Evolutionary conservation across 1,140 invertebrate species (phyloP).

Genomic region (Drosophila tani): DNA sequence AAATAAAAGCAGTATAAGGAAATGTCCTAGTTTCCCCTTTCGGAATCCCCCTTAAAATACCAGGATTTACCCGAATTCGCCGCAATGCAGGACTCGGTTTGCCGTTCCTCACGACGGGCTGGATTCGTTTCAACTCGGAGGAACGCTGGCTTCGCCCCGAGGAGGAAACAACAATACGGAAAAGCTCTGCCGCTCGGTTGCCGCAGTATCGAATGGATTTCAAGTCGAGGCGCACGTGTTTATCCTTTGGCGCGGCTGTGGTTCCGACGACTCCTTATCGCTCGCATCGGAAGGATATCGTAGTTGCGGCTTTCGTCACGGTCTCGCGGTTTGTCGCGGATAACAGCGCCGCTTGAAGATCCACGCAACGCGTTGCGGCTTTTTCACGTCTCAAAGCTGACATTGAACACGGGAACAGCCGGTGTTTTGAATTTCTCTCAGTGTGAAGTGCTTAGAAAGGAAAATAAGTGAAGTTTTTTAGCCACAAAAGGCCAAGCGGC

Average conservation of each 20-base stretch:
- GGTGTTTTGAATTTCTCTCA: slow-evolving; percentile 4
- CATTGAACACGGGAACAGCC: background rate
- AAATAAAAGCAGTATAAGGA: background rate
- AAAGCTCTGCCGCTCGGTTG: slow-evolving; percentile 33
- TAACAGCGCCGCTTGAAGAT: background rate
- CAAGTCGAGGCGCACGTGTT: slow-evolving; percentile 69
- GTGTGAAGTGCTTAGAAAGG: slow-evolving; percentile 8
- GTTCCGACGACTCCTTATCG: slow-evolving; percentile 37
- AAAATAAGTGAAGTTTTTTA: slow-evolving; percentile 22
- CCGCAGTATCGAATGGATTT: slow-evolving; percentile 71
- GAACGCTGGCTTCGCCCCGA: slow-evolving; percentile 16
- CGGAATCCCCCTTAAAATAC: slow-evolving; percentile 9
- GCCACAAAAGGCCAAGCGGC: slow-evolving; percentile 22
- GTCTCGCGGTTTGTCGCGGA: slow-evolving; percentile 15
- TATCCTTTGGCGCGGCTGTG: slow-evolving; percentile 30
- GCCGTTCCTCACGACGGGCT: background rate
- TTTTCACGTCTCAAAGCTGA: slow-evolving; percentile 4
- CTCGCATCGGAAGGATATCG: slow-evolving; percentile 31
- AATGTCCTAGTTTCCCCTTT: background rate
- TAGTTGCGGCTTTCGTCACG: slow-evolving; percentile 7
- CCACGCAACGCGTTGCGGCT: slow-evolving; percentile 2
- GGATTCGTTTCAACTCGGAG: slow-evolving; percentile 9
- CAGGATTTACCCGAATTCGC: slow-evolving; percentile 12
- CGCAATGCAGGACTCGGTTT: background rate
- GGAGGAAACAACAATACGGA: slow-evolving; percentile 23